phyloP scores from a whole-genome alignment of 1,140 invertebrate genomes.

The Odontomachus brunneus region DNA sequence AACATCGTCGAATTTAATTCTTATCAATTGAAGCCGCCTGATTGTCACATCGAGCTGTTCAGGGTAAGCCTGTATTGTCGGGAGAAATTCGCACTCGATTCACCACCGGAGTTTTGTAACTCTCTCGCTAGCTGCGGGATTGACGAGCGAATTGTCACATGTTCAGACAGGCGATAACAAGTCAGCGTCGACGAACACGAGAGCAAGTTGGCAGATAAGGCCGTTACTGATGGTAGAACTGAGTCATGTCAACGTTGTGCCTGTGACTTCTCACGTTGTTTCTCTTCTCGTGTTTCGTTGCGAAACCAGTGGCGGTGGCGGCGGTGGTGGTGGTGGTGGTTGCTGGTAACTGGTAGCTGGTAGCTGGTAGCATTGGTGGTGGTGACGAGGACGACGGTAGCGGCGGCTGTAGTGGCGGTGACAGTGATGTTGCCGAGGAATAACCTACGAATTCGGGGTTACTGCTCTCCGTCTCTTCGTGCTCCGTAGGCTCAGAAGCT shows the following conservation, averaged over 20 bases:
- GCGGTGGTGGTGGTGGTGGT: not conserved
- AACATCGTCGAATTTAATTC: not conserved
- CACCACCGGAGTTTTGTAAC: not conserved
- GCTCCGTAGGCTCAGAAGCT: slow-evolving; percentile 44
- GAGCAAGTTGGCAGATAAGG: slow-evolving; percentile 65
- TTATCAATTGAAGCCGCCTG: not conserved
- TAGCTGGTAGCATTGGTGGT: not conserved
- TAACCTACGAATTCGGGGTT: slow-evolving; percentile 37
- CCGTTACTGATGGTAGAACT: not conserved
- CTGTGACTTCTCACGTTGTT: not conserved
- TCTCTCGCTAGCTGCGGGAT: not conserved
- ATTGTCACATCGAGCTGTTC: not conserved
- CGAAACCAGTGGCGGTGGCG: not conserved
- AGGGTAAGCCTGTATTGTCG: not conserved
- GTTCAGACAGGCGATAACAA: slow-evolving; percentile 54
- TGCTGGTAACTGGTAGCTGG: not conserved
- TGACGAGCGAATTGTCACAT: slow-evolving; percentile 29
- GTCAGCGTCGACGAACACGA: slow-evolving; percentile 2
- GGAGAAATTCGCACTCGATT: not conserved
- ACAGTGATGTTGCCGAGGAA: slow-evolving; percentile 4
- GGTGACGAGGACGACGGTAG: not conserved
- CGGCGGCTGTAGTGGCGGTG: too few relatives aligned
- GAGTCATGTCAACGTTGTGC: slow-evolving; percentile 12
- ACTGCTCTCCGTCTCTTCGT: slow-evolving; percentile 40
- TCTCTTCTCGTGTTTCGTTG: slow-evolving; percentile 4